These are phyloP conservation scores for Metopia argyrocephala DNA, from an alignment of 2,888 invertebrate genomes.

Conservation along the genomic window DNA sequence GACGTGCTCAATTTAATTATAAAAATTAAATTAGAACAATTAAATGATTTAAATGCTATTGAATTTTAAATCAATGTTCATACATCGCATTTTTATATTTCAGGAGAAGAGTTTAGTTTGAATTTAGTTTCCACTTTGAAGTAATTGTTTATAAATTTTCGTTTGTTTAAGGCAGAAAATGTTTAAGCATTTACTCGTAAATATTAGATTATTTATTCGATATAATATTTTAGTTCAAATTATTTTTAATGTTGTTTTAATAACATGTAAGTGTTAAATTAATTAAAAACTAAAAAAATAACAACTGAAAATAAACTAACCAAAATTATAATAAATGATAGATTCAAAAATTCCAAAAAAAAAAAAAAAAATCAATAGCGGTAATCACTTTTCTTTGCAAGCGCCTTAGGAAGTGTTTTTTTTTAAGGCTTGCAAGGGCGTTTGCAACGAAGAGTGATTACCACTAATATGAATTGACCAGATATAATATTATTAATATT, in stretches of 20 bases:
- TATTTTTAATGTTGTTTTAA: constrained; percentile 5
- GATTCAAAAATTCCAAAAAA: too few relatives aligned
- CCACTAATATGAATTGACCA: too few relatives aligned
- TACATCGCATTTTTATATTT: background rate
- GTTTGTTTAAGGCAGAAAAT: background rate
- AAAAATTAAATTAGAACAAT: constrained; percentile 44
- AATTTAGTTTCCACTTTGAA: constrained; percentile 27
- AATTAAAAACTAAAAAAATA: too few relatives aligned
- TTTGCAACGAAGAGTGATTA: too few relatives aligned
- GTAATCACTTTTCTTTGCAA: too few relatives aligned
- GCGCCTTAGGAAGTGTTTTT: too few relatives aligned
- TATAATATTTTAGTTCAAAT: background rate
- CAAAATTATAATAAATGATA: too few relatives aligned
- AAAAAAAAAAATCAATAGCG: too few relatives aligned
- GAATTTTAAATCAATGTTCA: constrained; percentile 1
- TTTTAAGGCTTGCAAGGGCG: too few relatives aligned
- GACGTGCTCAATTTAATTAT: constrained; percentile 33
- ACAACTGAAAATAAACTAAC: too few relatives aligned
- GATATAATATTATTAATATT: too few relatives aligned
- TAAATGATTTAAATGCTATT: constrained; percentile 35
- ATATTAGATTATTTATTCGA: background rate
- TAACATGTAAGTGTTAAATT: constrained; percentile 15
- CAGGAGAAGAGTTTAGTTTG: constrained; percentile 14
- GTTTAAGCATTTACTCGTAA: background rate
- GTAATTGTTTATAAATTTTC: background rate